These are phyloP conservation scores for Caenorhabditis drosophilae DNA, from an alignment of 2,888 invertebrate genomes.

Conservation along the genomic window DNA sequence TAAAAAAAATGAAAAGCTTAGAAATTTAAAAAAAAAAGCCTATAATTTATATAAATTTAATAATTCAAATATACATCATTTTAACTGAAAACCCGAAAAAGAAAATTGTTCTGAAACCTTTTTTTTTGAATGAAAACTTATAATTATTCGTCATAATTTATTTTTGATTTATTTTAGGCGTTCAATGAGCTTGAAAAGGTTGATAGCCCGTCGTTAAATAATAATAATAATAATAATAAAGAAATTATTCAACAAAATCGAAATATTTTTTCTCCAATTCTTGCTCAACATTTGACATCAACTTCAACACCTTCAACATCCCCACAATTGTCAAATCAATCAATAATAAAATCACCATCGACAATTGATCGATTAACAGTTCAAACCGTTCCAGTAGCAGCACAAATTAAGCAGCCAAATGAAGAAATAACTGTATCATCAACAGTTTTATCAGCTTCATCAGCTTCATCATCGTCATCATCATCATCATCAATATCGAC, in stretches of 20 bases:
- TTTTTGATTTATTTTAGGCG: constrained; percentile 16
- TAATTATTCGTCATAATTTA: too few species aligned
- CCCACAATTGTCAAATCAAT: constrained; percentile 17
- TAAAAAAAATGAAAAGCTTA: too few species aligned
- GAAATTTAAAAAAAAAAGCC: too few species aligned
- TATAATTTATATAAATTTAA: too few species aligned
- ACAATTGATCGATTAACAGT: constrained; percentile 29
- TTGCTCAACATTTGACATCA: constrained; percentile 40
- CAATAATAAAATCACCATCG: constrained; percentile 27
- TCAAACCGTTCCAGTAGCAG: constrained; percentile 35
- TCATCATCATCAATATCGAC: constrained; percentile 1
- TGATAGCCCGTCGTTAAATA: constrained; percentile 12
- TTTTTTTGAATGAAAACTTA: too few species aligned
- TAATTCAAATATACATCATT: too few species aligned
- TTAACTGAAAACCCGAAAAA: too few species aligned
- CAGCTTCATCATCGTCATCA: too few species aligned
- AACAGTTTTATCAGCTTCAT: too few species aligned
- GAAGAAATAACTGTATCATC: too few species aligned
- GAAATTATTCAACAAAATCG: not conserved
- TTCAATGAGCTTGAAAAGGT: constrained; percentile 23
- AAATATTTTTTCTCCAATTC: constrained; percentile 27
- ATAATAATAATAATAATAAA: constrained; percentile 3
- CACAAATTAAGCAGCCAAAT: too few species aligned
- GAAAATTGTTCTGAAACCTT: too few species aligned
- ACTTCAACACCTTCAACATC: constrained; percentile 24